Evolutionary conservation across 2,888 invertebrate genomes (phyloP).

Genomic region (Anthrax anthrax): DNA sequence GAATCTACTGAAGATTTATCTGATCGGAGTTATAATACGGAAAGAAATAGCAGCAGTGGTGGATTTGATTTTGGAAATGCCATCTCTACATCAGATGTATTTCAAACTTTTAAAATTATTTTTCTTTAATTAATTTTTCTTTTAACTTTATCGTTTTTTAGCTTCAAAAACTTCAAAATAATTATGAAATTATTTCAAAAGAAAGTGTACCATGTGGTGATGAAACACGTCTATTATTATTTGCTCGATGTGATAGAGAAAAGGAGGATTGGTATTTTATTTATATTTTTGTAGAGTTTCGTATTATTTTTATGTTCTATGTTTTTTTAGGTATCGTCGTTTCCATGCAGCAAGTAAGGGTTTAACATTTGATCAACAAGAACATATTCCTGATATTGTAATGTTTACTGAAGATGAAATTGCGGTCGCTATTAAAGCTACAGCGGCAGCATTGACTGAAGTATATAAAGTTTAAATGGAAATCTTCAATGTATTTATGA

Average conservation of each 20-base stretch:
- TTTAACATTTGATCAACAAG: constrained; percentile 24
- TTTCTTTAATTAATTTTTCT: too few relatives aligned
- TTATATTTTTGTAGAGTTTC: too few relatives aligned
- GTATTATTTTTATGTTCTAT: too few relatives aligned
- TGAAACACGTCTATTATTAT: constrained; percentile 28
- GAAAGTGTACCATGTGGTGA: constrained; percentile 28
- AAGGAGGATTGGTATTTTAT: constrained; percentile 29
- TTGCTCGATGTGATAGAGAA: constrained; percentile 30
- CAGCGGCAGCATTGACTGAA: neutral
- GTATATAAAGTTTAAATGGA: neutral
- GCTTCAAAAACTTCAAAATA: constrained; percentile 25
- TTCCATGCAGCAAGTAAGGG: constrained; percentile 28
- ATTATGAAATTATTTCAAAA: constrained; percentile 2
- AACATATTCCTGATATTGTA: constrained; percentile 25
- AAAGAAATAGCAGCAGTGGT: constrained; percentile 8
- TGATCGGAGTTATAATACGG: constrained; percentile 10
- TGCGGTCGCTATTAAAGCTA: constrained; percentile 16
- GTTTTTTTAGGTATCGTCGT: constrained; percentile 23
- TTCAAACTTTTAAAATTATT: neutral
- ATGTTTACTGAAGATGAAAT: constrained; percentile 26
- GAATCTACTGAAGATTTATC: constrained; percentile 15
- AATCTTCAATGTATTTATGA: too few relatives aligned
- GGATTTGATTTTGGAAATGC: constrained; percentile 25
- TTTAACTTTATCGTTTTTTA: constrained; percentile 7
- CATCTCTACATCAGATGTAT: constrained; percentile 28